Percentiles rank a stretch among this genome's conserved stretches.
phyloP scores from a whole-genome alignment of 2,797 vertebrate genomes.

The Xyrichtys novacula region DNA sequence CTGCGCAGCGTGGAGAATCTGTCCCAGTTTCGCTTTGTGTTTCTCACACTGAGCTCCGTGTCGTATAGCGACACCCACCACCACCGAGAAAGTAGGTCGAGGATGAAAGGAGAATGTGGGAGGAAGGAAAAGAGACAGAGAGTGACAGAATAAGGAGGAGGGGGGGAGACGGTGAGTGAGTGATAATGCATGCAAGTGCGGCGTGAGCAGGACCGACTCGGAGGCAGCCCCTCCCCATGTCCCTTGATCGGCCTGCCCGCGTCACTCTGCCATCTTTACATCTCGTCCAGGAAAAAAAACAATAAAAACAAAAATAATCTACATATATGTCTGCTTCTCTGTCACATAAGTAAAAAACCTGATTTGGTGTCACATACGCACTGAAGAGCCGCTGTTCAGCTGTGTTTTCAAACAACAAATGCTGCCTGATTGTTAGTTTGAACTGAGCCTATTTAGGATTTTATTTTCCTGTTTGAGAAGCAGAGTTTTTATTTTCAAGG shows the following conservation, averaged over 20 bases:
- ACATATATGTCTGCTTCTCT: conserved; percentile 12
- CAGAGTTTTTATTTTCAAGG: not conserved
- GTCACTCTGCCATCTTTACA: conserved; percentile 46
- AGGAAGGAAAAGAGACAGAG: conserved; percentile 66
- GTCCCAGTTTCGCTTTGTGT: conserved; percentile 80
- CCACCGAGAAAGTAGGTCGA: conserved; percentile 72
- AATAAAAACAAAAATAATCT: conserved; percentile 18
- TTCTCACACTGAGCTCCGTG: conserved; percentile 62
- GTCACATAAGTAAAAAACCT: conserved; percentile 39
- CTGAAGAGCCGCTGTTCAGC: conserved; percentile 1
- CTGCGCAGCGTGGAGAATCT: conserved; percentile 77
- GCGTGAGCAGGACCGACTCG: conserved; percentile 45
- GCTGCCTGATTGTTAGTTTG: not conserved
- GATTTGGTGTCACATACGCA: conserved; percentile 11
- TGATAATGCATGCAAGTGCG: conserved; percentile 66
- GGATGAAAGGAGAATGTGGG: conserved; percentile 79
- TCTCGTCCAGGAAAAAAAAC: conserved; percentile 19
- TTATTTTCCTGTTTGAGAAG: not conserved
- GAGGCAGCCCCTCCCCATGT: conserved; percentile 31
- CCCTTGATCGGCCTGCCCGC: conserved; percentile 37
- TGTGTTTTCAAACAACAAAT: conserved; percentile 3
- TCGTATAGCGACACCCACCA: conserved; percentile 69
- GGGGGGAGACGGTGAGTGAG: conserved; percentile 68
- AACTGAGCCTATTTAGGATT: not conserved
- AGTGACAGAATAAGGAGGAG: conserved; percentile 69